These are phyloP conservation scores for Muscicapa adusta DNA, from an alignment of 2,113 vertebrate genomes.

Conservation along the genomic window DNA sequence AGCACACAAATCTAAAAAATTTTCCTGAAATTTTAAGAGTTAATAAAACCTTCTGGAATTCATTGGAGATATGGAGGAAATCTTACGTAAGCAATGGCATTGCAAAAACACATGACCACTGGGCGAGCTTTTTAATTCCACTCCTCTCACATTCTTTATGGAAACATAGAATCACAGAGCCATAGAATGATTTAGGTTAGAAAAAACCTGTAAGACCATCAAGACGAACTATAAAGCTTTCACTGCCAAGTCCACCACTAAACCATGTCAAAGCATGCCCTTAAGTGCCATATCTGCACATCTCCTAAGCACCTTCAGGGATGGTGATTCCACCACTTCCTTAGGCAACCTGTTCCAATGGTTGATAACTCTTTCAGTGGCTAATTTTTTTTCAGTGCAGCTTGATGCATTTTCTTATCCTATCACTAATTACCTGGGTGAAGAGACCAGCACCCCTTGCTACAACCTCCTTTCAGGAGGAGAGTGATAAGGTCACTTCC, in stretches of 20 bases:
- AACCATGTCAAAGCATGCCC: background rate
- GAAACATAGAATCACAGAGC: background rate
- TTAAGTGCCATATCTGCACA: background rate
- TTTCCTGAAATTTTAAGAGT: background rate
- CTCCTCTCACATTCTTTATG: background rate
- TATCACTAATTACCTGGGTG: background rate
- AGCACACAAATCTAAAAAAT: background rate
- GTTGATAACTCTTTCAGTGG: background rate
- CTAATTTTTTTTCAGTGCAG: background rate
- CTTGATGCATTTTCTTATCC: background rate
- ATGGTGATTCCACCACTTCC: background rate
- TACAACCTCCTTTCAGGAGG: background rate
- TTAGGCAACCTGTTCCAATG: background rate
- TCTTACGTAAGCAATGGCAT: background rate
- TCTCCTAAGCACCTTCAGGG: background rate
- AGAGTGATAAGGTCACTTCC: accelerated
- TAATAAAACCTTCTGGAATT: background rate
- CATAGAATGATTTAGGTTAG: background rate
- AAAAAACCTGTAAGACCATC: background rate
- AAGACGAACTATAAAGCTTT: background rate
- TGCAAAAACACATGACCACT: background rate
- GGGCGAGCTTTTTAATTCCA: background rate
- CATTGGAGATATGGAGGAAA: background rate
- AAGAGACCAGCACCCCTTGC: background rate
- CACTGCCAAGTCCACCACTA: background rate